Evolutionary conservation across 2,888 invertebrate genomes (phyloP).

Genomic region (Melanchra persicariae): DNA sequence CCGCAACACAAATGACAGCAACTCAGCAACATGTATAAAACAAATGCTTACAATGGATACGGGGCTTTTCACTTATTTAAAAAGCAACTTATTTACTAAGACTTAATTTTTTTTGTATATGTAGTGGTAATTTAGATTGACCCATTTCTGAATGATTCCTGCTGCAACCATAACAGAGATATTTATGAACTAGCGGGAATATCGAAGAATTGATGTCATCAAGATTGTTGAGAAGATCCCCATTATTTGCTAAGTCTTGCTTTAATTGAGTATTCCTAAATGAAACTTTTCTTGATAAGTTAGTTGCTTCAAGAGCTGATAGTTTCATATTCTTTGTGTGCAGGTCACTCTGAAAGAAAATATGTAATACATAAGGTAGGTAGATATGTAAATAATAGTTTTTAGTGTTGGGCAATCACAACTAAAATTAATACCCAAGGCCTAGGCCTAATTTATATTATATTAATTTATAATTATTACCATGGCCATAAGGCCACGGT

Average conservation of each 20-base stretch:
- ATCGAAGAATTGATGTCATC: slow-evolving; percentile 67
- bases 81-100: slow-evolving; percentile 1
- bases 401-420: too few relatives aligned
- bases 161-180: slow-evolving; percentile 85
- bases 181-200: slow-evolving; percentile 79
- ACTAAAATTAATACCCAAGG: too few relatives aligned
- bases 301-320: slow-evolving; percentile 91
- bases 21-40: too few relatives aligned
- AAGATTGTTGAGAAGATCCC: slow-evolving; percentile 37
- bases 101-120: slow-evolving; percentile 34
- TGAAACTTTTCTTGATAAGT: slow-evolving; percentile 90
- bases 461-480: too few relatives aligned
- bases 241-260: slow-evolving; percentile 41
- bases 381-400: background rate
- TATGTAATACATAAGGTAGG: slow-evolving; percentile 36
- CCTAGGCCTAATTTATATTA: too few relatives aligned
- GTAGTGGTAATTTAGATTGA: slow-evolving; percentile 62
- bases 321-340: slow-evolving; percentile 80
- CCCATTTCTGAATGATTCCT: slow-evolving; percentile 80
- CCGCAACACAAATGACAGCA: too few relatives aligned
- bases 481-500: too few relatives aligned
- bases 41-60: too few relatives aligned
- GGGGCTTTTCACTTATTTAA: slow-evolving; percentile 7
- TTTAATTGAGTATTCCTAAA: slow-evolving; percentile 57
- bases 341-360: slow-evolving; percentile 87